phyloP scores from a whole-genome alignment of 2,113 vertebrate species.

The Cryptotis parvus region DNA sequence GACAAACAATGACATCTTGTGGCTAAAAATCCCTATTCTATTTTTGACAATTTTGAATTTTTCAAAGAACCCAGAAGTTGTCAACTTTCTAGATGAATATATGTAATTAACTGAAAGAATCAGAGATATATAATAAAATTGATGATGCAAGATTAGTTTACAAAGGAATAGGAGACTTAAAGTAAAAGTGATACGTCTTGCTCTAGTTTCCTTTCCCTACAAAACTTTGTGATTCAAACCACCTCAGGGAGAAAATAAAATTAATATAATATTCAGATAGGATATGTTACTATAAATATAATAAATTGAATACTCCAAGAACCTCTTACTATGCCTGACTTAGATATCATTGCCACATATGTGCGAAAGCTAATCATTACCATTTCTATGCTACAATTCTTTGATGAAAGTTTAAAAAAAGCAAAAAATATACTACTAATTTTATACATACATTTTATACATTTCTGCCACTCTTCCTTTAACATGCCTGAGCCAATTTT shows the following conservation, averaged over 20 bases:
- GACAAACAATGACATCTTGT: conserved; percentile 77
- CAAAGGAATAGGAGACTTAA: background rate
- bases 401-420: background rate
- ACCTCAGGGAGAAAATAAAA: background rate
- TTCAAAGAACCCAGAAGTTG: background rate
- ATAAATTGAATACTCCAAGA: background rate
- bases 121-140: background rate
- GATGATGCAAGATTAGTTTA: background rate
- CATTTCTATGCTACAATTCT: background rate
- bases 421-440: background rate
- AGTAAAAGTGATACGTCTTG: background rate
- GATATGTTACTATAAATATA: background rate
- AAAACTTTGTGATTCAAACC: background rate
- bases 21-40: conserved; percentile 23
- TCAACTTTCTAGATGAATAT: background rate
- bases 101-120: background rate
- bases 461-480: background rate
- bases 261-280: background rate
- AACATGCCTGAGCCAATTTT: background rate
- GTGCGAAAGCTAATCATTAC: background rate
- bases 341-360: background rate
- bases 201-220: background rate
- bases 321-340: background rate
- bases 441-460: background rate
- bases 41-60: background rate